phyloP scores from a whole-genome alignment of 1,140 invertebrate genomes.

The Drosophila sturtevanti region DNA sequence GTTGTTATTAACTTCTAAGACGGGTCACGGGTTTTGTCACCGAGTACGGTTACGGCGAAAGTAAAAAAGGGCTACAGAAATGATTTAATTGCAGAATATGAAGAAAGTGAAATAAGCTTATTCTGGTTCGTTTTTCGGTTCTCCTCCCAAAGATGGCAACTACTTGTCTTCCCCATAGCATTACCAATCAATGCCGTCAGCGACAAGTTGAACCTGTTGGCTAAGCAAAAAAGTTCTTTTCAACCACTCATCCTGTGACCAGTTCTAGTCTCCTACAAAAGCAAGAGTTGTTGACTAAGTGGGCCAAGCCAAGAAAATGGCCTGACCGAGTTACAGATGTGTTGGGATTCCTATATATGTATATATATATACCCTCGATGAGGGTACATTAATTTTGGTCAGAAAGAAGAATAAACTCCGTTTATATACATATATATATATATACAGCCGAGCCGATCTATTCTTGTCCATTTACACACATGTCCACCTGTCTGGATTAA shows the following conservation, averaged over 20 bases:
- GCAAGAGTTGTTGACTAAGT: constrained; percentile 26
- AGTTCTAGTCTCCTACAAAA: constrained; percentile 35
- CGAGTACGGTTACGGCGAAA: constrained; percentile 10
- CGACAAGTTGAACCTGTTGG: constrained; percentile 41
- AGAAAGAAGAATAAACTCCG: too few species aligned
- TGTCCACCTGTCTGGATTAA: too few species aligned
- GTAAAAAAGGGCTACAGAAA: constrained; percentile 9
- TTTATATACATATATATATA: neutral
- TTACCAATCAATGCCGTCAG: neutral
- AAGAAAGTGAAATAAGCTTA: constrained; percentile 47
- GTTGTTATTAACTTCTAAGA: constrained; percentile 5
- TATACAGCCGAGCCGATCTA: too few species aligned
- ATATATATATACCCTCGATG: too few species aligned
- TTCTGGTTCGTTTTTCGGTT: neutral
- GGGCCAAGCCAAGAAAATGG: constrained; percentile 20
- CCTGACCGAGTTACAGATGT: constrained; percentile 36
- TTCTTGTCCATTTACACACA: too few species aligned
- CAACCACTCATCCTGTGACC: neutral
- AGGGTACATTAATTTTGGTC: too few species aligned
- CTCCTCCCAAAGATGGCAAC: neutral
- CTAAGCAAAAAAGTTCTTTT: neutral
- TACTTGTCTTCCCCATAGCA: neutral
- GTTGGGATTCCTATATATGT: constrained; percentile 10
- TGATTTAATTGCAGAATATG: constrained; percentile 47
- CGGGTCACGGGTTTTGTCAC: neutral